Evolutionary conservation across 2,797 vertebrate genomes (phyloP), one percentile per base, ranked within the genome.

Genomic region (Schizopygopsis pylzovi): DNA sequence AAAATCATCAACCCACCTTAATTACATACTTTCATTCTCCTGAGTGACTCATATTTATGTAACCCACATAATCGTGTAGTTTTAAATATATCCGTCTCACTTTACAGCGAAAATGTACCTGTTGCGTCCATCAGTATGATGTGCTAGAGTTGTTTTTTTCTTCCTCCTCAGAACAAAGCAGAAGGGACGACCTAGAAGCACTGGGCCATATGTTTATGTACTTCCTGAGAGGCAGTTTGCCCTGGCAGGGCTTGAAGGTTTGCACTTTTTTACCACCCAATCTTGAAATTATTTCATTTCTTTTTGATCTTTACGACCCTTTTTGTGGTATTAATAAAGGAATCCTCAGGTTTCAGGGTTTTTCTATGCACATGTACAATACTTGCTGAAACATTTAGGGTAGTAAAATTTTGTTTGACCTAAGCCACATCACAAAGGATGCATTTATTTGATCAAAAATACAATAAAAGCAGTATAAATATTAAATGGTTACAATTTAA

Each of bases 171-270:
- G 98, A 99, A 92, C 98, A 99, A 97, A 99, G 98, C 95, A 96
- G 98, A 93, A 96, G 98, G 90, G 98, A 99, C 0, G 98, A 99
- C 90, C 94, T 99, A 94, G 98, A 99, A 93, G 98, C 98, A 0
- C 92, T 99, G 92, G 98, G 98, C 88, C 98, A 99, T 94, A 99
- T 99, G 98, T 99, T 99, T 90, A 98, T 99, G 98, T 99, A 99
- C 92, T 99, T 99, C 91, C 96, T 99, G 82, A 96, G 98, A 4
- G 98, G 98, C 56, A 99, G 98, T 93, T 97, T 99, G 72, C 98
- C 98, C 67, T 99, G 98, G 98, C 98, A 99, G 93, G 98, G 98
- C 86, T 95, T 99, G 81, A 99, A 99, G 98, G 98, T 99, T 95
- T 76, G 84, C 47, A 68, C 67, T 61, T 68, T 33, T 63, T 3